Evolutionary conservation across 2,888 invertebrate genomes (phyloP).

Genomic region (Sphaerophoria rueppellii): DNA sequence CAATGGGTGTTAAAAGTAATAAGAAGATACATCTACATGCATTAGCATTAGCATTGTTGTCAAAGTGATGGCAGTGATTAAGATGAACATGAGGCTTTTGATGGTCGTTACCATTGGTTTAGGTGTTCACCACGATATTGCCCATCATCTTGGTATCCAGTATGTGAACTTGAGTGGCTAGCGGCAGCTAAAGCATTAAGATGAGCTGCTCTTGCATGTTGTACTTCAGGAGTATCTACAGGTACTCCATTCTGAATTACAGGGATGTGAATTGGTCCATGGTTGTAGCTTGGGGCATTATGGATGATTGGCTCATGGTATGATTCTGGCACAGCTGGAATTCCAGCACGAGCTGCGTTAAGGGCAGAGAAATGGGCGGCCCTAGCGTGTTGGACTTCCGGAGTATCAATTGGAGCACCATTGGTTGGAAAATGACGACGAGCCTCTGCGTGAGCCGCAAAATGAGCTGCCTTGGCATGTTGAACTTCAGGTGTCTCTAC

Average conservation of each 20-base stretch:
- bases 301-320: constrained; percentile 82
- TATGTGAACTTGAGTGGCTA: constrained; percentile 76
- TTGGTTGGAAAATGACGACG: constrained; percentile 77
- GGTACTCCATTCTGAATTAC: constrained; percentile 83
- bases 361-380: constrained; percentile 81
- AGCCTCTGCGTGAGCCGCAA: constrained; percentile 81
- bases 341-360: constrained; percentile 79
- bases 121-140: constrained; percentile 77
- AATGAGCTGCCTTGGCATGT: constrained; percentile 82
- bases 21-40: no score
- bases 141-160: constrained; percentile 79
- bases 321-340: constrained; percentile 75
- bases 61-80: constrained; percentile 61
- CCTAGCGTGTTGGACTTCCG: constrained; percentile 82
- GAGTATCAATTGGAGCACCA: constrained; percentile 81
- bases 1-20: no score
- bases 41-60: background rate
- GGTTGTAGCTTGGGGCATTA: constrained; percentile 80
- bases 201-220: constrained; percentile 82
- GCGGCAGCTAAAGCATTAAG: constrained; percentile 81
- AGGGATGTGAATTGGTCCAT: constrained; percentile 82
- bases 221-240: constrained; percentile 83
- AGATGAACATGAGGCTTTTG: constrained; percentile 28
- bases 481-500: constrained; percentile 83
- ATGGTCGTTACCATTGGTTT: constrained; percentile 73